Base-by-base conservation (phyloP, 2,888 invertebrate species). In the Eupithecia exiguata region DNA sequence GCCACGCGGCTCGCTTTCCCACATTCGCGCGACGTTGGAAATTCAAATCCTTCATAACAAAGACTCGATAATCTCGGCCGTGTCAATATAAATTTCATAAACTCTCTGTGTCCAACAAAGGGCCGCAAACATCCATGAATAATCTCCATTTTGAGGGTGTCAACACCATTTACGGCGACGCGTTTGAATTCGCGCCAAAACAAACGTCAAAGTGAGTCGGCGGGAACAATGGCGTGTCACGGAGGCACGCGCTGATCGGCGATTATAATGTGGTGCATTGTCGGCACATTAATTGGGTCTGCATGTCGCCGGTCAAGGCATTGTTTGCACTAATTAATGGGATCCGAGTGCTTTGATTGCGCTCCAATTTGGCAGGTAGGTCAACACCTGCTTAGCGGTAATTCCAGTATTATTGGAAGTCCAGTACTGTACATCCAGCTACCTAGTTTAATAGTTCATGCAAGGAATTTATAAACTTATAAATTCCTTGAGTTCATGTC, bases 61-160 rank as follows among this genome's bases (percentile, higher is more conserved):
- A 88, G 89, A 88, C 88, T 89, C 91, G 85, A 92, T 92, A 92
- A 92, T 92, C 92, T 90, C 85, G 84, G 88, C 88, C 91, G 90
- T 91, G 91, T 91, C 91, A 91, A 92, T 91, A 91, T 92, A 92
- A 92, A 92, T 92, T 92, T 92, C 92, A 92, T 92, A 92, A 92
- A 92, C 91, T 91, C 90, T 79, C 87, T 80, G 88, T 87, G 86
- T 88, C 90, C 86, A 86, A 92, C 92, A 91, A 92, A 86, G 89
- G 88, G 84, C 85, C 87, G 89, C 91, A 91, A 92, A 92, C 91
- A 90, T 91, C 92, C 92, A 92, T 92, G 92, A 92, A 92, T 92
- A 92, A 92, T 92, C 92, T 91, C 90, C 89, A 91, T 92, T 91
- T 90, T 91, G 92, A 89, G 91, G 92, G 92, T 91, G 92, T 92